Percentiles rank a stretch among this genome's conserved stretches.
These are phyloP conservation scores for Callaeas wilsoni DNA, from an alignment of 2,113 vertebrate species.

Conservation along the genomic window DNA sequence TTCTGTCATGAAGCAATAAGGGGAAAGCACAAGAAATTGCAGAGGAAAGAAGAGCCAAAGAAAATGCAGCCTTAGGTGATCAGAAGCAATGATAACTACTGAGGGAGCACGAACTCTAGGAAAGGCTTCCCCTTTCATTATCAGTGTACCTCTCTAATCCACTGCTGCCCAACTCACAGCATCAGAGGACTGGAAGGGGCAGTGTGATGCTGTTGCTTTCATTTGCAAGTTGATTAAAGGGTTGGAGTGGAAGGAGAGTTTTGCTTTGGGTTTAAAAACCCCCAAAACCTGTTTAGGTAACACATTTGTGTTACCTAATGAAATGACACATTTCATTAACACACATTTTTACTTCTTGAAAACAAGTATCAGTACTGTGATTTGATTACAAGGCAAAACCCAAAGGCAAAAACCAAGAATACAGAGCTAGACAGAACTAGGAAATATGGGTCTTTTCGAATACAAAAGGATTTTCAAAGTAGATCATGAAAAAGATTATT, in stretches of 20 bases:
- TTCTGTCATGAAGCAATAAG: not conserved
- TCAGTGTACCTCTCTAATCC: not conserved
- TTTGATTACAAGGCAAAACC: not conserved
- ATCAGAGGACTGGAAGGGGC: not conserved
- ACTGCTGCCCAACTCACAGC: not conserved
- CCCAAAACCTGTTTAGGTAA: not conserved
- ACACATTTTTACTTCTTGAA: not conserved
- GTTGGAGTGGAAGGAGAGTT: not conserved
- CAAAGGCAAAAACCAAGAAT: not conserved
- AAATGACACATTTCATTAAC: not conserved
- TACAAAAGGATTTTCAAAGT: not conserved
- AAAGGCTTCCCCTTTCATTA: not conserved
- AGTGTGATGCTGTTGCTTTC: not conserved
- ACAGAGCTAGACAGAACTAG: not conserved
- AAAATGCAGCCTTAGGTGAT: not conserved
- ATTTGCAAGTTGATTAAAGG: not conserved
- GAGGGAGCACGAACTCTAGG: not conserved
- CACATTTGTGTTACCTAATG: no score
- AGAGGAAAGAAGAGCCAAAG: not conserved
- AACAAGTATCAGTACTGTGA: not conserved
- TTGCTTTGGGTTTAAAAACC: not conserved
- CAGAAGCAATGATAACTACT: not conserved
- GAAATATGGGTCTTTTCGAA: not conserved
- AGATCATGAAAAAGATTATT: not conserved
- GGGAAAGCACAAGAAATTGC: not conserved